Evolutionary conservation across 2,888 invertebrate species (phyloP), one percentile per base, ranked within the genome.

Genomic region (Eristalis pertinax): DNA sequence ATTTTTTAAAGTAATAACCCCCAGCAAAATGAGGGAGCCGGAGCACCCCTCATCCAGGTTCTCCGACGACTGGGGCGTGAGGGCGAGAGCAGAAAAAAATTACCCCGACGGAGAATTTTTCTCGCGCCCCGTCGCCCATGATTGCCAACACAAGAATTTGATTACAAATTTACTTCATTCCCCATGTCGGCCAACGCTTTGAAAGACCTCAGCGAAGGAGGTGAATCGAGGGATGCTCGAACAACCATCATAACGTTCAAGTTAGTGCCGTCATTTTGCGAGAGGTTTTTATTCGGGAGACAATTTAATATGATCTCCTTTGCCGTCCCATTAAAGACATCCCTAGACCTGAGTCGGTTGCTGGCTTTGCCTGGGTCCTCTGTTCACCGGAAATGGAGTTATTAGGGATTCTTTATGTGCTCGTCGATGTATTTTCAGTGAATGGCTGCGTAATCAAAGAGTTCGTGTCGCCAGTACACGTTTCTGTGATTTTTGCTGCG

Each of bases 111-210:
- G 15, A 67, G 75, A 60, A 35, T 75, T 64, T 77, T 75, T 78
- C 67, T 38, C 70, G 62, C 78, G 67, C 70, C 41, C 38, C 22
- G 70, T 60, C 74, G 73, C 65, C 72, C 70, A 41, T 83, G 86
- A 86, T 77, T 82, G 77, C 82, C 82, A 87, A 87, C 75, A 87
- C 32, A 32, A 50, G 72, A 87, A 84, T 87, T 83, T 87, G 83
- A 83, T 87, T 86, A 82, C 82, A 82, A 85, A 85, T 85, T 81
- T 81, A 77, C 50, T 81, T 85, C 80, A 19, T 19, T 67, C 63
- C 60, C 56, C 26, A n/a, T 65, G 15, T 56, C 68, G 32, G 15
- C 43, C 62, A 4, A 26, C 26, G 26, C 8, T 19, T 50, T 8
- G 32, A 32, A 32, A 50, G 50, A 50, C 50, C 19, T 8, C 50